A percentile compares a stretch with the other conserved stretches of the same genome.
These are phyloP conservation scores for Brachypodius melanocephalos DNA, from an alignment of 2,113 vertebrate genomes.

Conservation along the genomic window DNA sequence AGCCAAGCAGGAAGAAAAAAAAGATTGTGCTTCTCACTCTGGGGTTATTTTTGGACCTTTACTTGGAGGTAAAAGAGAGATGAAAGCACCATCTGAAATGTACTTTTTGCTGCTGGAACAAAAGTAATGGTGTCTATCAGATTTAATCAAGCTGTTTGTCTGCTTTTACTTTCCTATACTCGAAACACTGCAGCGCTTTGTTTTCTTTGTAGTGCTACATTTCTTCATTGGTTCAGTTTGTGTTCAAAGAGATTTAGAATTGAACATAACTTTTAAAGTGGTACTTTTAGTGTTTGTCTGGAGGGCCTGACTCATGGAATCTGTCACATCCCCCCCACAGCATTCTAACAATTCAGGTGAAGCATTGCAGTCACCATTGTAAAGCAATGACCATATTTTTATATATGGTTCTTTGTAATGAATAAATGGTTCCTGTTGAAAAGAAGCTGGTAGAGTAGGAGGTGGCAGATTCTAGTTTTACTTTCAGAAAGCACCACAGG, in stretches of 20 bases:
- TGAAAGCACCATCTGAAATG: conserved; percentile 16
- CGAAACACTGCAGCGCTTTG: not conserved
- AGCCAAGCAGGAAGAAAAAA: not conserved
- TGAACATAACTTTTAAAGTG: conserved; percentile 23
- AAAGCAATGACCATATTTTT: not conserved
- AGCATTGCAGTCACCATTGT: not conserved
- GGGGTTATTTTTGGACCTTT: conserved; percentile 31
- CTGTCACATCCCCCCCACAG: not conserved
- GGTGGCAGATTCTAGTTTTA: not conserved
- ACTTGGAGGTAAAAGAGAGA: not conserved
- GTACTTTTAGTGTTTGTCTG: conserved; percentile 15
- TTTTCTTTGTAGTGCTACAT: not conserved
- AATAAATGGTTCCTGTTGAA: not conserved
- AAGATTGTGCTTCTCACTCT: not conserved
- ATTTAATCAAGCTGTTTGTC: conserved; percentile 31
- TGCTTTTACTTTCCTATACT: conserved; percentile 23
- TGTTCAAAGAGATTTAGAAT: conserved; percentile 31
- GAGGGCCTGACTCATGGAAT: not conserved
- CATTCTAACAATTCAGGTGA: not conserved
- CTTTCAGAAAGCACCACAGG: not conserved
- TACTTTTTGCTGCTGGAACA: conserved; percentile 1
- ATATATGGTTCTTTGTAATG: not conserved
- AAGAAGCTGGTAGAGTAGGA: not conserved
- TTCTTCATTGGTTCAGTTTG: not conserved
- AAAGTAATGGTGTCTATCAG: conserved; percentile 28